Evolutionary conservation across 2,113 vertebrate genomes (phyloP).

Genomic region (Phylloscopus trochilus): DNA sequence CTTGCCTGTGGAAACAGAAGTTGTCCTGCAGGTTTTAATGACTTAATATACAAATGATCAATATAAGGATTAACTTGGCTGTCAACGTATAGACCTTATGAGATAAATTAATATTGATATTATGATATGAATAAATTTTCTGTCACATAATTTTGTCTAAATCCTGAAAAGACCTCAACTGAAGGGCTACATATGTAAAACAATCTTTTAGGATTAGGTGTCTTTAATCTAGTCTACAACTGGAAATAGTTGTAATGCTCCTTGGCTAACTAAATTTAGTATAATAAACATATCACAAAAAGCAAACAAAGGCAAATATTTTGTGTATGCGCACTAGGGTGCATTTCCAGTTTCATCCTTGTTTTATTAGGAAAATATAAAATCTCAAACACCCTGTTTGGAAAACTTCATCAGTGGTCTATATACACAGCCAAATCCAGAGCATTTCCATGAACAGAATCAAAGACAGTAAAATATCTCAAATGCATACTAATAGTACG

Average conservation of each 20-base stretch:
- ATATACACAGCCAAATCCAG: not conserved
- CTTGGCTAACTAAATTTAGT: not conserved
- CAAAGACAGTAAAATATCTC: not conserved
- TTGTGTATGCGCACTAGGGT: fast-evolving
- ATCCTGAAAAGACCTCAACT: not conserved
- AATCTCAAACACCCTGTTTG: not conserved
- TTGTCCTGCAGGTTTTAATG: not conserved
- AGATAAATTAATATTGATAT: not conserved
- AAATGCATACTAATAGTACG: not conserved
- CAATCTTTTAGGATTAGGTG: not conserved
- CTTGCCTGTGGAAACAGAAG: not conserved
- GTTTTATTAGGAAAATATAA: not conserved
- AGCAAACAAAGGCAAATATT: not conserved
- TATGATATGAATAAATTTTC: not conserved
- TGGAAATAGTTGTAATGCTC: not conserved
- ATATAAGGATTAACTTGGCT: not conserved
- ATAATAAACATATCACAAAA: not conserved
- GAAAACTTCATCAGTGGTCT: not conserved
- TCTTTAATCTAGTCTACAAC: not conserved
- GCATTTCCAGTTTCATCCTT: not conserved
- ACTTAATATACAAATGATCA: not conserved
- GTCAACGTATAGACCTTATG: not conserved
- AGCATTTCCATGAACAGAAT: not conserved
- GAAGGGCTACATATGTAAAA: not conserved
- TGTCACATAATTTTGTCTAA: not conserved